These are phyloP conservation scores for Ectropis grisescens DNA, from an alignment of 1,140 invertebrate species.

Conservation along the genomic window DNA sequence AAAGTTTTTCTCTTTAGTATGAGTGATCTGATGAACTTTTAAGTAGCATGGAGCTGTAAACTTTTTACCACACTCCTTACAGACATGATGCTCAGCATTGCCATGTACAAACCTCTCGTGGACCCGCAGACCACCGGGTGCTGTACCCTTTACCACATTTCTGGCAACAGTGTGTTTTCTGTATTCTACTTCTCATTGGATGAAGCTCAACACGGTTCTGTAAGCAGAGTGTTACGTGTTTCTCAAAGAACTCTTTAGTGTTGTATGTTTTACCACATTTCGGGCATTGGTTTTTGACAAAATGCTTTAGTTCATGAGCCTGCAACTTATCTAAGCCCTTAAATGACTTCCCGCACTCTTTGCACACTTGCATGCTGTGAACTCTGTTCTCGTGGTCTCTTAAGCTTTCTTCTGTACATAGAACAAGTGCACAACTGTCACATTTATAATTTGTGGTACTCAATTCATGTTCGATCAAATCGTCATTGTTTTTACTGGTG, in stretches of 20 bases:
- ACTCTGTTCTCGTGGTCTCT: conserved; percentile 24
- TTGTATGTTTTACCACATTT: conserved; percentile 52
- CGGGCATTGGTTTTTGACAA: conserved; percentile 30
- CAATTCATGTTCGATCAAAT: no score
- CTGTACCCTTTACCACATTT: conserved; percentile 53
- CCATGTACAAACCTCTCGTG: conserved; percentile 51
- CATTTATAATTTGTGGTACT: no score
- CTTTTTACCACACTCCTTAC: conserved; percentile 43
- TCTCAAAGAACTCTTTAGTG: conserved; percentile 41
- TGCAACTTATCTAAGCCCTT: conserved; percentile 34
- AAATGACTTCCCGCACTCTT: conserved; percentile 41
- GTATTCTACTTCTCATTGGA: conserved; percentile 36
- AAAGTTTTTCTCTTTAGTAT: conserved; percentile 63
- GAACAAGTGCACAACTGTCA: conserved; percentile 3
- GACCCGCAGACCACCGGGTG: conserved; percentile 41
- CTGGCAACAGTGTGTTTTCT: conserved; percentile 32
- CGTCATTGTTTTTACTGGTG: no score
- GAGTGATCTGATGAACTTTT: conserved; percentile 57
- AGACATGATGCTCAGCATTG: conserved; percentile 45
- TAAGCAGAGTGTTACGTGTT: conserved; percentile 46
- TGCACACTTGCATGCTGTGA: conserved; percentile 34
- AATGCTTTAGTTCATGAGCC: conserved; percentile 41
- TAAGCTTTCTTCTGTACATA: conserved; percentile 23
- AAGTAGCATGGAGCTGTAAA: conserved; percentile 55
- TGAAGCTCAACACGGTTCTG: conserved; percentile 39